These are phyloP conservation scores for Siphlonurus alternatus DNA, from an alignment of 2,888 invertebrate species.

Conservation along the genomic window DNA sequence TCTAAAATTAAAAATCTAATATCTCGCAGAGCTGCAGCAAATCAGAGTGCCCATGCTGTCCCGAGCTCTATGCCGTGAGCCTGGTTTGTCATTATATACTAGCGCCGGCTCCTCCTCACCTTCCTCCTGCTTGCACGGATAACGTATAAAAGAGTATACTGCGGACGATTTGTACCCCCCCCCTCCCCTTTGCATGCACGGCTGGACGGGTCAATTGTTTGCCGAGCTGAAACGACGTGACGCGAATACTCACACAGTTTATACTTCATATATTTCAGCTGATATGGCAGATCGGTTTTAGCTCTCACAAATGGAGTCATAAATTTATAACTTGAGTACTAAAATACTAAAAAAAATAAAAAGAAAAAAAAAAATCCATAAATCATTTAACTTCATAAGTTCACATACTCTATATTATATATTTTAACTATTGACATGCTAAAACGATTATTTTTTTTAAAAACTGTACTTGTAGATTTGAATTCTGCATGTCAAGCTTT, in stretches of 20 bases:
- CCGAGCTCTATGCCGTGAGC: too few relatives aligned
- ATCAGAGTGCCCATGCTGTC: too few relatives aligned
- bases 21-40: too few relatives aligned
- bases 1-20: too few relatives aligned
- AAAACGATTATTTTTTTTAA: too few relatives aligned
- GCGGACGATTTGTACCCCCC: neutral
- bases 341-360: too few relatives aligned
- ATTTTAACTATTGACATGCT: too few relatives aligned
- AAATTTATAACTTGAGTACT: neutral
- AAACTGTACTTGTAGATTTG: too few relatives aligned
- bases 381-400: neutral
- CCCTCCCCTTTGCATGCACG: neutral
- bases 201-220: neutral
- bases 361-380: neutral
- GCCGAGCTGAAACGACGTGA: neutral
- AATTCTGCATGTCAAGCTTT: too few relatives aligned
- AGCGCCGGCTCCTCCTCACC: neutral
- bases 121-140: too few relatives aligned
- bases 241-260: neutral
- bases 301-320: neutral
- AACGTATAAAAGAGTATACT: too few relatives aligned
- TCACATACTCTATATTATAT: too few relatives aligned
- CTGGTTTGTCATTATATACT: neutral
- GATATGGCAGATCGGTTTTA: neutral
- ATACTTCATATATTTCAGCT: neutral